Percentiles rank a stretch among this genome's conserved stretches.
Conservation (phyloP, 2,888 invertebrate species). For the Halictus ligatus region DNA sequence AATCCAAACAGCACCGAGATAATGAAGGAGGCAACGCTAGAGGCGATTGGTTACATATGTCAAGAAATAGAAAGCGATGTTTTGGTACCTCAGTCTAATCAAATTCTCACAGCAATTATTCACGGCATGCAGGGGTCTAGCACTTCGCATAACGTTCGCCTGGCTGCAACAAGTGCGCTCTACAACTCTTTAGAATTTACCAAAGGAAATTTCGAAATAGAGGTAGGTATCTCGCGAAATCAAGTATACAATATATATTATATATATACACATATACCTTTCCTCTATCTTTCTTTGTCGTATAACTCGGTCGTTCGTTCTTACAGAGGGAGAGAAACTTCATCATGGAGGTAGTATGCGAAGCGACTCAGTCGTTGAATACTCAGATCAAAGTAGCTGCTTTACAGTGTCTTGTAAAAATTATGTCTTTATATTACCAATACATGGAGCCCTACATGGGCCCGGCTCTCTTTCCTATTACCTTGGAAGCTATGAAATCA, state of each 20-base stretch:
- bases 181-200: constrained; percentile 99
- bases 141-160: constrained; percentile 95
- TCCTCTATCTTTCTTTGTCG: not conserved
- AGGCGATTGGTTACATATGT: constrained; percentile 99
- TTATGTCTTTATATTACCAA: constrained; percentile 98
- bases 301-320: constrained; percentile 9
- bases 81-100: constrained; percentile 95
- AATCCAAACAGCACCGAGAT: constrained; percentile 94
- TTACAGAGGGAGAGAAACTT: constrained; percentile 95
- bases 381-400: constrained; percentile 98
- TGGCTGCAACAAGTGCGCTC: constrained; percentile 98
- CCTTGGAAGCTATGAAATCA: constrained; percentile 99
- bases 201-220: constrained; percentile 98
- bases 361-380: constrained; percentile 97
- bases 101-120: constrained; percentile 98
- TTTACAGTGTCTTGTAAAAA: constrained; percentile 98
- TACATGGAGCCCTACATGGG: constrained; percentile 99
- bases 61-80: constrained; percentile 99
- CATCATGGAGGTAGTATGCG: constrained; percentile 99
- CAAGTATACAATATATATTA: not conserved
- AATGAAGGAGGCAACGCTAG: constrained; percentile 98
- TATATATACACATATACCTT: too few species aligned
- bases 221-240: constrained; percentile 85
- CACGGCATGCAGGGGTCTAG: constrained; percentile 99
- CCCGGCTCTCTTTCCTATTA: constrained; percentile 98